Base-by-base conservation (phyloP, 2,113 vertebrate genomes). In the Mungos mungo region DNA sequence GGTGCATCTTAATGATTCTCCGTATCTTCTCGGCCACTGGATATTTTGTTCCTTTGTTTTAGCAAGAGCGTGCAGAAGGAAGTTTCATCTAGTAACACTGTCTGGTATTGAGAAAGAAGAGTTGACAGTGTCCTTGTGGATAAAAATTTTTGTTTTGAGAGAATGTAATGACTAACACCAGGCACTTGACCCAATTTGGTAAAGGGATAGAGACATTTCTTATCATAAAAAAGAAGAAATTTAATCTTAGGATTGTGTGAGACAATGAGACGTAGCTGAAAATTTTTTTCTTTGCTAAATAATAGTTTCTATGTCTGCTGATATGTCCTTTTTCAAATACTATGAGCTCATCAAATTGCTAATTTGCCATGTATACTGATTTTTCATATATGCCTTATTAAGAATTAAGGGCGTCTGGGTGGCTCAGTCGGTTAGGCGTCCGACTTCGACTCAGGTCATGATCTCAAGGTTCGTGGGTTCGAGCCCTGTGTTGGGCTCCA, bases 161-260 rank as follows among this genome's bases (percentile, higher is more conserved):
- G 38, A 31, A 92, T 90, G 89, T 52, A 71, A 68, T 77, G 79
- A 76, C 47, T 77, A 23, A 41, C 84, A 45, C 77, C 29, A 94
- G 54, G 27, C 33, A 72, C 52, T 89, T 94, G 80, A 89, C 57
- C 82, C 50, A 94, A 94, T 77, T 89, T 92, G 79, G 12, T 81
- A 66, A 80, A 80, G 82, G 81, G 68, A 45, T 27, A 54, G 77
- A 95, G 93, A 93, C 50, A 76, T 19, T 91, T 93, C 57, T 71
- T 88, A 77, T 57, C 83, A 35, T 85, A 79, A 92, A 74, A 63
- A 2, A 38, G 83, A 81, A 92, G 21, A 96, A 95, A 86, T 89
- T 86, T 88, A 93, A 89, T 94, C 71, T 81, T 77, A 77, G 45
- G 38, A 81, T 96, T 66, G 57, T 57, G 5, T 50, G 69, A 38